Base-by-base conservation (phyloP, 1,140 invertebrate genomes). In the Apocrypta bakeri region DNA sequence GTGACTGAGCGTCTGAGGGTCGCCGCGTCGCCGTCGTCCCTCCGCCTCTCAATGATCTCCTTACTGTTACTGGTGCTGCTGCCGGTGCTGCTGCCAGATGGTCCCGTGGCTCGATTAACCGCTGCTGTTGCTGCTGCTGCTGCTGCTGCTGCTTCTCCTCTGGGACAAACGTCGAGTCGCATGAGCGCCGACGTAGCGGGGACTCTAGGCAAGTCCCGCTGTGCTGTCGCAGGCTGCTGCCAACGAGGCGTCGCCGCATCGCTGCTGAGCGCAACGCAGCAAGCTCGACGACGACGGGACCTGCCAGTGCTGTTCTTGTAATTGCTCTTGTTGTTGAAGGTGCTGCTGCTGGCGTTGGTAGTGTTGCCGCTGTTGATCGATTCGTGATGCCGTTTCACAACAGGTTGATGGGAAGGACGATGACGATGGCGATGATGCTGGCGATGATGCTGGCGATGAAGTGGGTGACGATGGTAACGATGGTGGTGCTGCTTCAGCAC, bases 161-260 rank as follows among this genome's bases (percentile, higher is more conserved):
- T 82, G 86, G 85, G 87, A 81, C 83, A 84, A 77, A 63, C 61
- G 73, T 88, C 89, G 87, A 89, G 85, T 90, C 83, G 91, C 91
- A 92, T 91, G 88, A 85, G 89, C 89, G 86, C 87, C 85, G 87
- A 82, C 81, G 86, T 56, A 56, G 48, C 83, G 85, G 86, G 88
- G 86, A 88, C 87, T 85, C 82, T 89, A 88, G 83, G 84, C 66
- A 77, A 80, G 88, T 89, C 85, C 89, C 89, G 88, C 86, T 82
- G 82, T 81, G 74, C 83, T 85, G 48, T 61, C 40, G 78, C 68
- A 37, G 69, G 42, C 37, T 24, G 68, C 75, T 81, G 66, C 76
- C 64, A 79, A 61, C 68, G 42, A 79, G 76, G 84, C 83, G 79
- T 77, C 83, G 85, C 72, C 27, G 75, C 81, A 82, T 77, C 66